These are phyloP conservation scores for Balearica regulorum DNA, from an alignment of 2,797 vertebrate species.

Conservation along the genomic window DNA sequence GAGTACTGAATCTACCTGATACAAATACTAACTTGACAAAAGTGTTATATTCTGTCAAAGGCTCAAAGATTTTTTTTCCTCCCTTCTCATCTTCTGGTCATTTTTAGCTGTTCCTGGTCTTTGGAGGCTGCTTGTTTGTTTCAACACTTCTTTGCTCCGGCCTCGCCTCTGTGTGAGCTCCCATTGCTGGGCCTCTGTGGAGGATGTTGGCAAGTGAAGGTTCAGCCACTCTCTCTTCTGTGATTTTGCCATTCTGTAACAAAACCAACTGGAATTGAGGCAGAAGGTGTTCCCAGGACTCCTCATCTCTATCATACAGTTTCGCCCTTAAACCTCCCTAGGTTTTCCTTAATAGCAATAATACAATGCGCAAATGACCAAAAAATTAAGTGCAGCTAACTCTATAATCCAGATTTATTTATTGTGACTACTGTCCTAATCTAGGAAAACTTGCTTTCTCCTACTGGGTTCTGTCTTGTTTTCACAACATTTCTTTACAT, in stretches of 20 bases:
- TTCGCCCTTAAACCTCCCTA: neutral
- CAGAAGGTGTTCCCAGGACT: neutral
- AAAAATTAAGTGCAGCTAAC: neutral
- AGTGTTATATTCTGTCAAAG: neutral
- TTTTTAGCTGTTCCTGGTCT: neutral
- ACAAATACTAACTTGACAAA: neutral
- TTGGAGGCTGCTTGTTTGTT: neutral
- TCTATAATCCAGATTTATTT: neutral
- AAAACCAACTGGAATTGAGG: neutral
- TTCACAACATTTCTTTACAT: neutral
- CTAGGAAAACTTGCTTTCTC: neutral
- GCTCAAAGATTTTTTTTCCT: neutral
- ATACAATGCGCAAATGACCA: neutral
- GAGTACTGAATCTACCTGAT: neutral
- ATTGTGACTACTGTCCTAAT: neutral
- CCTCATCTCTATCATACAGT: neutral
- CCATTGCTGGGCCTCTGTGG: neutral
- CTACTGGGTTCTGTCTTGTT: neutral
- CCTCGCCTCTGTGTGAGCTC: neutral
- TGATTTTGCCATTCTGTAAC: neutral
- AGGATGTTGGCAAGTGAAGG: accelerated
- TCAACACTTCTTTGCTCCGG: neutral
- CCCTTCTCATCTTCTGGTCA: neutral
- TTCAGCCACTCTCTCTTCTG: neutral
- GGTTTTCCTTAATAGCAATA: neutral